Conservation (phyloP, 2,888 invertebrate species). For the Syrphus vitripennis region DNA sequence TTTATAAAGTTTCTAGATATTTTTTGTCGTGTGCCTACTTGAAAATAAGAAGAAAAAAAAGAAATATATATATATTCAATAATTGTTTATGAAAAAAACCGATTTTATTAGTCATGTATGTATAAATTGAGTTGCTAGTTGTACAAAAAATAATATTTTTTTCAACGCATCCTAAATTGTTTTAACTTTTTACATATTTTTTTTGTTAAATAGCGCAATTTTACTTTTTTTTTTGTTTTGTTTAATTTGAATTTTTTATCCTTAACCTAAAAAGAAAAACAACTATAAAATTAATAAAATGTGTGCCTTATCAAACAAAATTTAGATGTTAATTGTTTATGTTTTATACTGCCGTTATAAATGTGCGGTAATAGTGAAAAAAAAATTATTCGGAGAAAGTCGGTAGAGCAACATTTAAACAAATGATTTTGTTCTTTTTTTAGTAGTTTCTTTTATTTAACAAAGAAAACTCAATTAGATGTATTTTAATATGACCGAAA, state of each 20-base stretch:
- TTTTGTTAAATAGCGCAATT: conserved; percentile 62
- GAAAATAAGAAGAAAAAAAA: neutral
- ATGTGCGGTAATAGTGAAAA: neutral
- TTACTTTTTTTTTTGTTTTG: conserved; percentile 50
- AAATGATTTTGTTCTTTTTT: neutral
- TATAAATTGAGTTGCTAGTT: conserved; percentile 32
- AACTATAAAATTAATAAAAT: neutral
- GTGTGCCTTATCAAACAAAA: conserved; percentile 53
- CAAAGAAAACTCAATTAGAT: conserved; percentile 35
- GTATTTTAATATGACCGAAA: conserved; percentile 51
- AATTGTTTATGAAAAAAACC: conserved; percentile 34
- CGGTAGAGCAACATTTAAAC: neutral
- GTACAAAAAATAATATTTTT: conserved; percentile 23
- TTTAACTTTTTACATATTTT: conserved; percentile 34
- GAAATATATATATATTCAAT: neutral
- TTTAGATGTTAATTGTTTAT: neutral
- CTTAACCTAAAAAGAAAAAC: conserved; percentile 24
- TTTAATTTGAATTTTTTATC: conserved; percentile 31
- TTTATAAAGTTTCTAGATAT: conserved; percentile 9
- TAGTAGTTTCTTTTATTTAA: neutral
- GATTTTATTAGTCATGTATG: conserved; percentile 57
- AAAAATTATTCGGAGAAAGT: neutral
- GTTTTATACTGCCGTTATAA: neutral
- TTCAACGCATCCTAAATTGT: neutral
- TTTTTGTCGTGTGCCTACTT: conserved; percentile 48